Evolutionary conservation across 1,140 invertebrate species (phyloP).

Genomic region (Phthorimaea operculella): DNA sequence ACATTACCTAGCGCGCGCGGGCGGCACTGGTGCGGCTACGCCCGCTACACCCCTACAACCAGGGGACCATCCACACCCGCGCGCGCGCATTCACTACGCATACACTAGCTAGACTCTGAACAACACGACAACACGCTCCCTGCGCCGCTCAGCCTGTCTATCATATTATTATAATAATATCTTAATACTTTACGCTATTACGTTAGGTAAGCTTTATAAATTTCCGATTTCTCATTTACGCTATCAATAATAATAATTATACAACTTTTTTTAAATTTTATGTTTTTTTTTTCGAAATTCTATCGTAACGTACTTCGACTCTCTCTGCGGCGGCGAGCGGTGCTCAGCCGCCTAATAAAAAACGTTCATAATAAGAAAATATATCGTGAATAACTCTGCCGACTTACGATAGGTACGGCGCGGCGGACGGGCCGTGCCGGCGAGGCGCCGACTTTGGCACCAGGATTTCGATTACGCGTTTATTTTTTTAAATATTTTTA

Average conservation of each 20-base stretch:
- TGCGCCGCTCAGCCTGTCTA: constrained; percentile 48
- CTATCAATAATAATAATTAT: constrained; percentile 67
- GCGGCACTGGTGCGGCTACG: constrained; percentile 4
- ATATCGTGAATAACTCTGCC: constrained; percentile 66
- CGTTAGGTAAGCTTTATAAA: constrained; percentile 68
- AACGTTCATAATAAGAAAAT: constrained; percentile 68
- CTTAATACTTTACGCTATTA: constrained; percentile 68
- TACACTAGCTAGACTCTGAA: constrained; percentile 25
- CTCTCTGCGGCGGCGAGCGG: constrained; percentile 54
- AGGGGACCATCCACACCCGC: too few relatives aligned
- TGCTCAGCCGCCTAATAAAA: constrained; percentile 61
- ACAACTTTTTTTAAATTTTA: constrained; percentile 68
- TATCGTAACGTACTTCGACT: constrained; percentile 64
- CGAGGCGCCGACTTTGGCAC: constrained; percentile 66
- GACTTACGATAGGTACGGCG: constrained; percentile 64
- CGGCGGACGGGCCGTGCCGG: constrained; percentile 65
- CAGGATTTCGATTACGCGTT: constrained; percentile 66
- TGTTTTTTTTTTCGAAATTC: constrained; percentile 65
- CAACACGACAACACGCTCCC: constrained; percentile 28
- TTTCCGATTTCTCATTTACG: constrained; percentile 66
- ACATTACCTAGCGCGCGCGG: constrained; percentile 33
- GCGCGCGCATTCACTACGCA: constrained; percentile 6
- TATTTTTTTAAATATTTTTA: constrained; percentile 62
- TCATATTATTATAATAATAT: constrained; percentile 59
- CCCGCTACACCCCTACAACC: too few relatives aligned